Base-by-base conservation (phyloP, 2,797 vertebrate genomes). In the Champsocephalus esox region DNA sequence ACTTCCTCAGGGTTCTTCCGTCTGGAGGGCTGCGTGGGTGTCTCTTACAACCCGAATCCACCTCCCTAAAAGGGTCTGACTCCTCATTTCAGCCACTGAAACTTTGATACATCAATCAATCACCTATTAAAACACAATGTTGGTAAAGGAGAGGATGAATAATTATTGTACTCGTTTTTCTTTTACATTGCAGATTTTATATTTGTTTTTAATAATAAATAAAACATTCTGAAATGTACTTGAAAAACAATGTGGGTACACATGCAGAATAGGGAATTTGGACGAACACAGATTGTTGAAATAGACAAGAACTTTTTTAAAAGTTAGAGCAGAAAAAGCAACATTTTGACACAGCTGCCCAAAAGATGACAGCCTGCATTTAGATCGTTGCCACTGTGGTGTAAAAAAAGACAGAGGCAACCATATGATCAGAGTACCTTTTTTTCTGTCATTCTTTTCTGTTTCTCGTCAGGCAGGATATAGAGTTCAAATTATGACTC, bases 1-100 rank as follows among this genome's bases (percentile, higher is more conserved):
- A 88, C 91, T 94, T 94, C 94, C 94, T 92, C 79, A 71, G 86
- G 82, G 87, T 88, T 87, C 77, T 83, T 84, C 80, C 11, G 79
- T 92, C 90, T 89, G 85, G 43, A 32, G 66, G 70, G 75, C 75
- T 75, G 77, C 24, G 45, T 81, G 85, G 82, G 79, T 84, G 89
- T 88, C 83, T 88, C 85, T 88, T 79, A 80, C 74, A 70, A 83
- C 57, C 70, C 79, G 85, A 88, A 72, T 88, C 88, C 77, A 75
- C 66, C 87, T 85, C 77, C 71, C 81, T 91, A 86, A 88, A 89
- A 84, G 81, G 80, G 73, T 87, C 76, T 82, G 86, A 80, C 79
- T 92, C 64, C 62, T 81, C 73, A 83, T 83, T 91, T 81, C 73
- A 84, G 77, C 73, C 80, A 72, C 76, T 90, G 73, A 87, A 72